Conservation (phyloP, 2,113 vertebrate species). For the Coturnix japonica region DNA sequence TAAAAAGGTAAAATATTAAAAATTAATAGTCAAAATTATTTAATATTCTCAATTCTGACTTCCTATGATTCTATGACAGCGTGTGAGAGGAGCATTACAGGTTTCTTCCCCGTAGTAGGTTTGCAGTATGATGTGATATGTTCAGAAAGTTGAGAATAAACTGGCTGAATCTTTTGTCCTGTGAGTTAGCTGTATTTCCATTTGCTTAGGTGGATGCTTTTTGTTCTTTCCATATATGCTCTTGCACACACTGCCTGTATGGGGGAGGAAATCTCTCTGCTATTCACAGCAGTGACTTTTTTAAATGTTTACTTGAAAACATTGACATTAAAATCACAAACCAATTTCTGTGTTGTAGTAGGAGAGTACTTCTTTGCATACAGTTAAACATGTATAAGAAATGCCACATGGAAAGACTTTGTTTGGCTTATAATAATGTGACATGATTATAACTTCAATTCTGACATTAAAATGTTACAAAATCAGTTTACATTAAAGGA, state of each 20-base stretch:
- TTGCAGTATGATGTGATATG: neutral
- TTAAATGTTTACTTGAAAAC: neutral
- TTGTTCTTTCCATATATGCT: neutral
- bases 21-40: conserved; percentile 40
- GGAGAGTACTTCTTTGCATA: neutral
- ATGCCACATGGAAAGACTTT: neutral
- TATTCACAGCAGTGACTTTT: neutral
- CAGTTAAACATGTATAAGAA: neutral
- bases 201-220: neutral
- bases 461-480: neutral
- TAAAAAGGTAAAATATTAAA: conserved; percentile 29
- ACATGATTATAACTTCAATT: neutral
- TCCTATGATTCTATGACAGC: neutral
- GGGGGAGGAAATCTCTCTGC: neutral
- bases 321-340: neutral
- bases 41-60: neutral
- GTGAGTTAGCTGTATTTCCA: neutral
- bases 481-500: neutral
- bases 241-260: too few relatives aligned
- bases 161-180: neutral
- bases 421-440: neutral
- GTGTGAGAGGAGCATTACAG: neutral
- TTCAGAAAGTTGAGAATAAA: neutral
- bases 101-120: neutral
- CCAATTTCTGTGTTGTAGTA: neutral